These are phyloP conservation scores for Aricia artaxerxes DNA, from an alignment of 2,888 invertebrate species.

Conservation along the genomic window DNA sequence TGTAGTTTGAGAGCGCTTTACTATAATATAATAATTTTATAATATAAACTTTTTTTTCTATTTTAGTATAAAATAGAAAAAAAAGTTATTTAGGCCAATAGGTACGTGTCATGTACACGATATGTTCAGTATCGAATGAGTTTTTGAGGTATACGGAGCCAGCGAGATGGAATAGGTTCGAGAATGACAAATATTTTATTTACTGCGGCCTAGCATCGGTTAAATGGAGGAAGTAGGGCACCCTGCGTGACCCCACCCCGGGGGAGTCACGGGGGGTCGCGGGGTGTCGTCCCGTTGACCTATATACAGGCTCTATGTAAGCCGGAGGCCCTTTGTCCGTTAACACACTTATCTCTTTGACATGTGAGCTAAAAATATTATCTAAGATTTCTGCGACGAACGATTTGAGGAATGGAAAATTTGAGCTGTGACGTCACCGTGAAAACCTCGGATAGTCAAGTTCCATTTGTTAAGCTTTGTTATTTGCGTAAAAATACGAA, in stretches of 20 bases:
- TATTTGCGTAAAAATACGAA: no score
- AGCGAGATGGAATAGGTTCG: background rate
- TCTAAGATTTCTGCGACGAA: background rate
- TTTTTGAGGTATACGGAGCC: background rate
- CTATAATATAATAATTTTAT: no score
- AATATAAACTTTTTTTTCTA: no score
- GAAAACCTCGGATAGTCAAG: background rate
- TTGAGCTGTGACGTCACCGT: background rate
- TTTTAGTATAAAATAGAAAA: no score
- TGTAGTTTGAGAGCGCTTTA: no score
- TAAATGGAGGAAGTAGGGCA: constrained; percentile 17
- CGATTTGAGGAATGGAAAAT: background rate
- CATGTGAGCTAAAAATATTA: constrained; percentile 14
- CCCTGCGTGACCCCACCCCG: background rate
- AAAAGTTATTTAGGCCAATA: no score
- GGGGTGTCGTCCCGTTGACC: constrained; percentile 1
- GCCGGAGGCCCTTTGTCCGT: constrained; percentile 10
- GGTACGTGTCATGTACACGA: no score
- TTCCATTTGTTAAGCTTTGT: no score
- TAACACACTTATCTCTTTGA: constrained; percentile 17
- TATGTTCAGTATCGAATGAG: background rate
- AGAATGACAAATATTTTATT: constrained; percentile 17
- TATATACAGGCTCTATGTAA: constrained; percentile 13
- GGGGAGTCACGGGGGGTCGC: background rate
- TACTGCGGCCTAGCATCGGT: background rate